These are phyloP conservation scores for Polydrusus cervinus DNA, from an alignment of 2,888 invertebrate species.

Conservation along the genomic window DNA sequence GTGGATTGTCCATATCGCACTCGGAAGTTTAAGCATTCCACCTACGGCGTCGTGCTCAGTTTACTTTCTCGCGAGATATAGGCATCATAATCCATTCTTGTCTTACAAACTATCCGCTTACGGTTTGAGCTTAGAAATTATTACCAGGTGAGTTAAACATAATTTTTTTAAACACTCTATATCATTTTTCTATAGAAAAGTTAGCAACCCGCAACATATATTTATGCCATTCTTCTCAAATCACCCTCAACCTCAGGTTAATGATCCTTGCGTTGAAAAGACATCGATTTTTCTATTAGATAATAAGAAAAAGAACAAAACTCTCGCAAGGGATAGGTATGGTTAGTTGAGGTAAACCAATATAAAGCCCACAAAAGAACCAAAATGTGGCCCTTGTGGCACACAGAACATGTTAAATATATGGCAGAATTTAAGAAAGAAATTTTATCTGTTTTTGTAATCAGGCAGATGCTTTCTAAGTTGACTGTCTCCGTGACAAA, in stretches of 20 bases:
- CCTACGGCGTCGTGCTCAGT: too few relatives aligned
- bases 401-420: conserved; percentile 33
- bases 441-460: conserved; percentile 43
- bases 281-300: conserved; percentile 40
- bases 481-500: conserved; percentile 40
- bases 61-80: too few relatives aligned
- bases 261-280: conserved; percentile 29
- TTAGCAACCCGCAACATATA: not conserved
- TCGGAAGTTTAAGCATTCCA: too few relatives aligned
- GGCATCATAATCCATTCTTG: too few relatives aligned
- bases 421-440: conserved; percentile 37
- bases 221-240: conserved; percentile 13
- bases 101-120: too few relatives aligned
- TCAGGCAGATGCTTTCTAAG: conserved; percentile 37
- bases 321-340: conserved; percentile 18
- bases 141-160: too few relatives aligned
- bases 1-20: too few relatives aligned
- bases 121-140: too few relatives aligned
- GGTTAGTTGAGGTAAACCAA: conserved; percentile 38
- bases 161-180: not conserved
- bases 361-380: conserved; percentile 27
- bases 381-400: conserved; percentile 25
- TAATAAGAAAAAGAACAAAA: conserved; percentile 29
- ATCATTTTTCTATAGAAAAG: not conserved
- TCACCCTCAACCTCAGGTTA: conserved; percentile 19